These are phyloP conservation scores for Erpornis zantholeuca DNA, from an alignment of 2,113 vertebrate genomes.

Conservation along the genomic window DNA sequence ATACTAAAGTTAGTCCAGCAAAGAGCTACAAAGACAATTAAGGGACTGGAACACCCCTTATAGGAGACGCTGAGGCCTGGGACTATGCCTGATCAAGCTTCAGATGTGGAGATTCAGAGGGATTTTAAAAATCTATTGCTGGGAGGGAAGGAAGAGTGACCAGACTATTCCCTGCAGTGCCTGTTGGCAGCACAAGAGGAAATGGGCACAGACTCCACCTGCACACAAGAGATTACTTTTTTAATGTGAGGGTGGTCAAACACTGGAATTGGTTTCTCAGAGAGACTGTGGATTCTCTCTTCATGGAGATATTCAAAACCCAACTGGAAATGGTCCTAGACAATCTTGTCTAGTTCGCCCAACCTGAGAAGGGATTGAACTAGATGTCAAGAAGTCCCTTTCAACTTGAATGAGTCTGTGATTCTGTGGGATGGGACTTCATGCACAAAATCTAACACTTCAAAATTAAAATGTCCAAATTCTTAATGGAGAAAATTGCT, in stretches of 20 bases:
- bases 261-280: background rate
- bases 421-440: background rate
- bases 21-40: background rate
- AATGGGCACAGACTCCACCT: background rate
- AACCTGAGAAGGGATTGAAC: background rate
- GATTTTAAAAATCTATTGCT: background rate
- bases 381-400: background rate
- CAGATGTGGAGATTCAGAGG: background rate
- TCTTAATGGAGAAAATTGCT: background rate
- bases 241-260: background rate
- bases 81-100: background rate
- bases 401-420: background rate
- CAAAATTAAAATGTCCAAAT: background rate
- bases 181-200: background rate
- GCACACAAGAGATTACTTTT: background rate
- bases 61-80: background rate
- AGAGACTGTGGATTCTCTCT: background rate
- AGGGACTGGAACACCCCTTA: background rate
- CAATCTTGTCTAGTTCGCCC: background rate
- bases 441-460: background rate
- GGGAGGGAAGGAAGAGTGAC: background rate
- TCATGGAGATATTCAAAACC: background rate
- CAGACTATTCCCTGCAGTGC: background rate
- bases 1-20: background rate
- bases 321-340: fast-evolving